These are phyloP conservation scores for Nothoprocta pentlandii DNA, from an alignment of 2,113 vertebrate genomes.

Conservation along the genomic window DNA sequence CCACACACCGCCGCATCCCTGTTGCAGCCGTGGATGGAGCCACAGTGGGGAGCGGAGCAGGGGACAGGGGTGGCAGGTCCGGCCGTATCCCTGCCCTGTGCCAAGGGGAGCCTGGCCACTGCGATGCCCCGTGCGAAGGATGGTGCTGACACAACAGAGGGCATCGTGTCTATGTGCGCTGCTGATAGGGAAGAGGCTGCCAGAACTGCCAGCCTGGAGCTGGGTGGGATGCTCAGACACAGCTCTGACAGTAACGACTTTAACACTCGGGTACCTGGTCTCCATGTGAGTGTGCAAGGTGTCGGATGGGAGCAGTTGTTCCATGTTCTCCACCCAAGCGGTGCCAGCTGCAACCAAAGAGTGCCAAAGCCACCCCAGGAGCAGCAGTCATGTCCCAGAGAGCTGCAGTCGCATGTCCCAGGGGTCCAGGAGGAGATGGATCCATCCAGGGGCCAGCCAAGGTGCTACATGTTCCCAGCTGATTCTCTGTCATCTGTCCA, in stretches of 20 bases:
- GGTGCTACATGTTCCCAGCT: too few species aligned
- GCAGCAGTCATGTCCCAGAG: background rate
- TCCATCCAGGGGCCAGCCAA: too few species aligned
- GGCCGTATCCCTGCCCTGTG: background rate
- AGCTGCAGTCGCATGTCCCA: background rate
- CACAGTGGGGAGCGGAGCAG: too few species aligned
- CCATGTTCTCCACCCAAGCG: background rate
- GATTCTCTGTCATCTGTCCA: background rate
- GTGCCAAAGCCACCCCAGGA: accelerated
- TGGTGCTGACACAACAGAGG: background rate
- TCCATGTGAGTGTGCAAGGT: background rate
- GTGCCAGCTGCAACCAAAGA: background rate
- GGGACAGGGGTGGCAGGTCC: background rate
- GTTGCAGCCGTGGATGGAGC: background rate
- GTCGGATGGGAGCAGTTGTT: background rate
- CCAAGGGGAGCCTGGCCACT: accelerated
- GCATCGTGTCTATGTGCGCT: background rate
- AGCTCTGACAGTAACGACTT: background rate
- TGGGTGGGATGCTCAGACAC: accelerated
- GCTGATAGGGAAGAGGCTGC: background rate
- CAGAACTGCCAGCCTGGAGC: background rate
- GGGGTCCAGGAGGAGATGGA: background rate
- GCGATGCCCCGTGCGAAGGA: accelerated
- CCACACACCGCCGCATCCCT: background rate
- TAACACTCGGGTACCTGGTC: background rate